Evolutionary conservation across 2,113 vertebrate species (phyloP), one percentile per base, ranked within the genome.

Genomic region (Rynchops niger): DNA sequence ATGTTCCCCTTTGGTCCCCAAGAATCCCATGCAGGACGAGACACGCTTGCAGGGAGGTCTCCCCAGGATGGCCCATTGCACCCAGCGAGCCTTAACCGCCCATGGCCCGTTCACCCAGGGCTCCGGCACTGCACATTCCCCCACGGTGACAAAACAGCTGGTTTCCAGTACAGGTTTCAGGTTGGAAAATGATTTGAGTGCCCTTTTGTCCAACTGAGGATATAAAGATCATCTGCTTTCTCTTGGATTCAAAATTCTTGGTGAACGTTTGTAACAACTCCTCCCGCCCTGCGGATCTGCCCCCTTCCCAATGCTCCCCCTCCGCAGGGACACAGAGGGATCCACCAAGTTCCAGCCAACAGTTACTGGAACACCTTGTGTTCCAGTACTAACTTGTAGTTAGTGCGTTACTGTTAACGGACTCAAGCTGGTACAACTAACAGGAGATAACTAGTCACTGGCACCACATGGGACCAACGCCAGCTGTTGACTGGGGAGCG

Each of bases 401-500:
- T 8, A 23, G 15, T 3, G 3, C 3, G 1, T 10, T 25, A 9
- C 47, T 3, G 21, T 9, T 73, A 50, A 73, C 3, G 1, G 53
- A 3, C 78, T 32, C 15, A 4, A 53, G 63, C 87, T 34, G 65
- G 5, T 19, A 15, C 1, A 1, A 3, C 50, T 9, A 5, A 5
- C 52, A n/a, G 30, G 32, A 67, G 72, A 45, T 73, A 73, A 87
- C 32, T 1, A 10, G 67, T 12, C 76, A 4, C 52, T 32, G 11
- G 2, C 17, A 25, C 20, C 59, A 23, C 42, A 0, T 0, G 25
- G 79, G 50, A 30, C 42, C 55, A 30, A 2, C 0, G 6, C 32
- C 3, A 0, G n/a, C 50, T 3, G 36, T 4, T n/a, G 47, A 3
- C 49, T 1, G 25, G 25, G 43, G 34, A 73, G 47, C 2, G 4